Conservation (phyloP, 2,113 vertebrate species). For the Girardinichthys multiradiatus region DNA sequence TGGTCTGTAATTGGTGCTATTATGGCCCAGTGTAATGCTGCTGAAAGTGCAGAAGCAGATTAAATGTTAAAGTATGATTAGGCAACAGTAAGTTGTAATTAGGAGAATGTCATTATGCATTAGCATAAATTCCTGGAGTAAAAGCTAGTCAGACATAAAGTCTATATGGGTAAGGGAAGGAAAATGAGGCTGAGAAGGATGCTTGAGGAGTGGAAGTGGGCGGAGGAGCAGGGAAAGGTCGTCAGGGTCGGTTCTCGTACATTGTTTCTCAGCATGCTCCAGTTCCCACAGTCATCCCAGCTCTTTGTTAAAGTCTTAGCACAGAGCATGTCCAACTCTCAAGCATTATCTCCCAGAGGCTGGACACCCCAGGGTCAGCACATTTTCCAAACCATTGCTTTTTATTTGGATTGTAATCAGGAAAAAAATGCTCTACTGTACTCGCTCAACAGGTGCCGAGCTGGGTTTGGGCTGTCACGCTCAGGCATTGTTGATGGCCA, state of each 20-base stretch:
- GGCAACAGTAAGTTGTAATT: slow-evolving; percentile 55
- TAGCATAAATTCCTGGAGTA: slow-evolving; percentile 16
- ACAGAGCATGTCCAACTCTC: slow-evolving; percentile 53
- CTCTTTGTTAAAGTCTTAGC: slow-evolving; percentile 68
- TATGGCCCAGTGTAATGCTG: slow-evolving; percentile 34
- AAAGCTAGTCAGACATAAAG: slow-evolving; percentile 26
- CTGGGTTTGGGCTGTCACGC: slow-evolving; percentile 40
- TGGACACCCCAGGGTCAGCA: slow-evolving; percentile 59
- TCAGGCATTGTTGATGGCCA: slow-evolving; percentile 32
- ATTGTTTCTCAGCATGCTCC: slow-evolving; percentile 72
- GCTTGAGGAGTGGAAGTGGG: slow-evolving; percentile 9
- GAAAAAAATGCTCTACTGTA: slow-evolving; percentile 53
- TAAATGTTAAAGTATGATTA: slow-evolving; percentile 42
- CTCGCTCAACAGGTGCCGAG: slow-evolving; percentile 57
- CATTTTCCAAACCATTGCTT: slow-evolving; percentile 66
- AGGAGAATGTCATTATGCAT: slow-evolving; percentile 46
- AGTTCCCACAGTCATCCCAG: slow-evolving; percentile 54
- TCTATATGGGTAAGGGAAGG: slow-evolving; percentile 16
- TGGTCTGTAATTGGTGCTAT: slow-evolving; percentile 58
- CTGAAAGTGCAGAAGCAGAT: slow-evolving; percentile 53
- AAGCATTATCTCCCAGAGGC: slow-evolving; percentile 46
- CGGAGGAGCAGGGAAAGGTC: slow-evolving; percentile 24
- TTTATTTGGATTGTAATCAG: slow-evolving; percentile 46
- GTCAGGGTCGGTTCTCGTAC: slow-evolving; percentile 45
- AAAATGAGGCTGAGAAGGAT: slow-evolving; percentile 3